phyloP scores from a whole-genome alignment of 1,140 invertebrate genomes.

The Sycobia sp. region DNA sequence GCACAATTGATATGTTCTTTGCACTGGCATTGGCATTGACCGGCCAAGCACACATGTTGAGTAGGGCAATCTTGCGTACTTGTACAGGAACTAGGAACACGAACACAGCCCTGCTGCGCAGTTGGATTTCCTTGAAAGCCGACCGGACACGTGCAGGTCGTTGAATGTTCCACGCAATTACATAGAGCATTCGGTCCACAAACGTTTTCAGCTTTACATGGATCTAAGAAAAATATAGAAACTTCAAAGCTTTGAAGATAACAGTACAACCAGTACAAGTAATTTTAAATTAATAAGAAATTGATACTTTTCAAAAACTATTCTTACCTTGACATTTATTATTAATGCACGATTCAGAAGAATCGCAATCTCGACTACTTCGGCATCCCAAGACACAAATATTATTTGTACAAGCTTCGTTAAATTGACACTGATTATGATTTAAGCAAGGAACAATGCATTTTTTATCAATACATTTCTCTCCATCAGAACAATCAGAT shows the following conservation, averaged over 20 bases:
- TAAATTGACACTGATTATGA: slow-evolving; percentile 78
- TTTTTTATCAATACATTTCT: slow-evolving; percentile 78
- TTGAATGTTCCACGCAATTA: slow-evolving; percentile 71
- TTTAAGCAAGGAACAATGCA: slow-evolving; percentile 78
- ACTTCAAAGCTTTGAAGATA: not conserved
- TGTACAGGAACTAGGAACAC: slow-evolving; percentile 72
- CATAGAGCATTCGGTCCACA: slow-evolving; percentile 88
- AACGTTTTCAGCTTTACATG: slow-evolving; percentile 74
- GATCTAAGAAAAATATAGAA: slow-evolving; percentile 62
- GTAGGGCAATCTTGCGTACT: slow-evolving; percentile 71
- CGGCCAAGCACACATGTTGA: slow-evolving; percentile 75
- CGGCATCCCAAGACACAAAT: slow-evolving; percentile 82
- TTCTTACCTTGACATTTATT: slow-evolving; percentile 73
- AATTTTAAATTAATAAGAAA: too few relatives aligned
- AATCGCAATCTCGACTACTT: slow-evolving; percentile 78
- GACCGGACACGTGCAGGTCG: slow-evolving; percentile 77
- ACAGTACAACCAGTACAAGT: not conserved
- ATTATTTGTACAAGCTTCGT: slow-evolving; percentile 80
- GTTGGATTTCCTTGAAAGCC: slow-evolving; percentile 87
- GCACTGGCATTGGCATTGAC: slow-evolving; percentile 78
- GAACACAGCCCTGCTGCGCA: slow-evolving; percentile 85
- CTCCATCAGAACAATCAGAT: slow-evolving; percentile 79
- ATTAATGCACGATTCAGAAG: slow-evolving; percentile 78
- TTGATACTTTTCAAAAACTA: too few relatives aligned
- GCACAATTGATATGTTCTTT: slow-evolving; percentile 74